Conservation (phyloP, 2,888 invertebrate genomes). For the Leptothorax acervorum region DNA sequence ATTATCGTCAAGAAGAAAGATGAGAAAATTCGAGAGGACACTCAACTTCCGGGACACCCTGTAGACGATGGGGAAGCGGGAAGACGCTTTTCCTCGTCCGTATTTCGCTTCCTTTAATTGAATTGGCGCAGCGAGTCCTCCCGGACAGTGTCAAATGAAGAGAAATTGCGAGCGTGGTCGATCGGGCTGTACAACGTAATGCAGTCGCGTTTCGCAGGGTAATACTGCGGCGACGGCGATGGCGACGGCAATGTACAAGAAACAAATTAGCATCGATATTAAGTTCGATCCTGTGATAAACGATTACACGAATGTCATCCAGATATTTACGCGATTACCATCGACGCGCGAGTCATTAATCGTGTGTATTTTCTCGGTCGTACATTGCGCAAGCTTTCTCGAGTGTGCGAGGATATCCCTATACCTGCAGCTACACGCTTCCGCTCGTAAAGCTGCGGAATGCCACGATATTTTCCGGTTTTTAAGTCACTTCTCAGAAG, state of each 20-base stretch:
- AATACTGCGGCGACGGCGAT: conserved; percentile 36
- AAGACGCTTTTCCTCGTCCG: conserved; percentile 32
- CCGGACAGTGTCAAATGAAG: conserved; percentile 68
- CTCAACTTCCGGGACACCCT: conserved; percentile 5
- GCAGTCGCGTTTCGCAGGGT: conserved; percentile 59
- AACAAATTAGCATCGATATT: conserved; percentile 55
- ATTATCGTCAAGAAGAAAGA: background rate
- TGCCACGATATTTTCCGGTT: background rate
- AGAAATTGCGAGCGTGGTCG: conserved; percentile 63
- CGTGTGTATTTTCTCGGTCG: conserved; percentile 5
- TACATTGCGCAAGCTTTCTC: conserved; percentile 12
- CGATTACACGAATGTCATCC: conserved; percentile 57
- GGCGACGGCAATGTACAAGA: conserved; percentile 11
- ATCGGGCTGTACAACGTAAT: conserved; percentile 27
- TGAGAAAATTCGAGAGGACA: background rate
- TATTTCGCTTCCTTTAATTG: conserved; percentile 56
- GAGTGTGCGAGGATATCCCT: background rate
- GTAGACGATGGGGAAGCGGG: background rate
- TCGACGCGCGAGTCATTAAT: conserved; percentile 55
- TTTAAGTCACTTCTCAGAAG: background rate
- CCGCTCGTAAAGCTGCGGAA: background rate
- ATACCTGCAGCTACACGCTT: background rate
- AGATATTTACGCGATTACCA: conserved; percentile 43
- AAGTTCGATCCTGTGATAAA: conserved; percentile 48
- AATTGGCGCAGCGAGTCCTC: conserved; percentile 50